Conservation (phyloP, 2,888 invertebrate species). For the Andrena fulva region DNA sequence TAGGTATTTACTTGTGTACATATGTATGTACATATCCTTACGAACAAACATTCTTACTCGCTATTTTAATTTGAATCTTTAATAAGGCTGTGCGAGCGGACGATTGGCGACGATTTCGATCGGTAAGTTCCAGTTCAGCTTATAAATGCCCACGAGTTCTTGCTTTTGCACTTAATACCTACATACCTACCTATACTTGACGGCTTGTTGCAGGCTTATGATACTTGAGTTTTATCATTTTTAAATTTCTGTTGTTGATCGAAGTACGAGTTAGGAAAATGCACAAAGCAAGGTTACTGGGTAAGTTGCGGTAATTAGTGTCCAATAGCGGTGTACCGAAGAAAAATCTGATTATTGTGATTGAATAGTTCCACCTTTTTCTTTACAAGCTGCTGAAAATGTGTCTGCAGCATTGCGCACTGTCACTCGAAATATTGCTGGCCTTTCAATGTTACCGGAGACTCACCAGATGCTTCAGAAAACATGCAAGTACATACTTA, state of each 20-base stretch:
- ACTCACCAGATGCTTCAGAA: conserved; percentile 96
- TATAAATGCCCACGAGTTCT: too few relatives aligned
- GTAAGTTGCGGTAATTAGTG: conserved; percentile 52
- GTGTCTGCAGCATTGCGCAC: background rate
- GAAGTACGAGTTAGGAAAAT: conserved; percentile 36
- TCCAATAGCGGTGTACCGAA: background rate
- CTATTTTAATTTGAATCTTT: background rate
- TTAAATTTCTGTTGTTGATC: background rate
- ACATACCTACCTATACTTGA: too few relatives aligned
- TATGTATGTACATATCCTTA: background rate
- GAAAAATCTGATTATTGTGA: background rate
- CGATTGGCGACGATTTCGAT: too few relatives aligned
- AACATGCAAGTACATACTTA: conserved; percentile 87
- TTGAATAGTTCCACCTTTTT: background rate
- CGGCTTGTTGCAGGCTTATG: too few relatives aligned
- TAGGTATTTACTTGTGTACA: too few relatives aligned
- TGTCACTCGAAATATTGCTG: conserved; percentile 87
- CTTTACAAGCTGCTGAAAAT: conserved; percentile 27
- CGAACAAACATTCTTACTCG: background rate
- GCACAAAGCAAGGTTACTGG: conserved; percentile 62
- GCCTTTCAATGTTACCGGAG: conserved; percentile 91
- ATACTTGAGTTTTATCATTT: background rate
- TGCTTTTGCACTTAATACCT: too few relatives aligned
- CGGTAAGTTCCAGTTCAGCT: too few relatives aligned
- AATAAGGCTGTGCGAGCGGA: background rate